Percentiles rank a stretch among this genome's conserved stretches.
Evolutionary conservation across 1,140 invertebrate genomes (phyloP).

Genomic region (Drosophila pseudoobscura): DNA sequence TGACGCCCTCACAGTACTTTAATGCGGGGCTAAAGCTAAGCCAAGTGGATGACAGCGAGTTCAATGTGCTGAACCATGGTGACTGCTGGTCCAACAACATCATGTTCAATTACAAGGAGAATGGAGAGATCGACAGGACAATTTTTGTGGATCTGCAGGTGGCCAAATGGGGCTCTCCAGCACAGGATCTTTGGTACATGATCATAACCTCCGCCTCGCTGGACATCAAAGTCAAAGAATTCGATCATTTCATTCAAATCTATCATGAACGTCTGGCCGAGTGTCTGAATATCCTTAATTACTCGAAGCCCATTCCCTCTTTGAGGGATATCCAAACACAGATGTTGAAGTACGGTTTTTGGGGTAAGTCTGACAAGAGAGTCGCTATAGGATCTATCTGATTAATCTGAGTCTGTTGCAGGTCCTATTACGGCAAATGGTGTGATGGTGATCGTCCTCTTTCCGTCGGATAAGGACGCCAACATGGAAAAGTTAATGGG

Average conservation of each 20-base stretch:
- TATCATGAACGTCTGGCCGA: constrained; percentile 60
- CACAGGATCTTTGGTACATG: constrained; percentile 61
- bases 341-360: constrained; percentile 54
- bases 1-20: constrained; percentile 3
- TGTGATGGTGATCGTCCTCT: constrained; percentile 25
- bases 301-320: constrained; percentile 49
- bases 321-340: constrained; percentile 46
- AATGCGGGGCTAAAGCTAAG: constrained; percentile 11
- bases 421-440: constrained; percentile 26
- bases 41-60: constrained; percentile 80
- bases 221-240: constrained; percentile 58
- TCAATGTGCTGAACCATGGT: constrained; percentile 86
- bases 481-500: constrained; percentile 49
- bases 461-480: constrained; percentile 55
- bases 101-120: constrained; percentile 69
- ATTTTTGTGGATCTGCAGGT: constrained; percentile 63
- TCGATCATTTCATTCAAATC: constrained; percentile 57
- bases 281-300: constrained; percentile 58
- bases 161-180: constrained; percentile 57
- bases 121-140: constrained; percentile 64
- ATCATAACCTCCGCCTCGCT: constrained; percentile 48
- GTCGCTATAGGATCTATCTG: neutral
- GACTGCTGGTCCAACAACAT: constrained; percentile 83
- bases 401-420: constrained; percentile 7
- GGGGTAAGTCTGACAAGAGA: constrained; percentile 40